These are phyloP conservation scores for Erebia palarica DNA, from an alignment of 2,888 invertebrate genomes.

Conservation along the genomic window DNA sequence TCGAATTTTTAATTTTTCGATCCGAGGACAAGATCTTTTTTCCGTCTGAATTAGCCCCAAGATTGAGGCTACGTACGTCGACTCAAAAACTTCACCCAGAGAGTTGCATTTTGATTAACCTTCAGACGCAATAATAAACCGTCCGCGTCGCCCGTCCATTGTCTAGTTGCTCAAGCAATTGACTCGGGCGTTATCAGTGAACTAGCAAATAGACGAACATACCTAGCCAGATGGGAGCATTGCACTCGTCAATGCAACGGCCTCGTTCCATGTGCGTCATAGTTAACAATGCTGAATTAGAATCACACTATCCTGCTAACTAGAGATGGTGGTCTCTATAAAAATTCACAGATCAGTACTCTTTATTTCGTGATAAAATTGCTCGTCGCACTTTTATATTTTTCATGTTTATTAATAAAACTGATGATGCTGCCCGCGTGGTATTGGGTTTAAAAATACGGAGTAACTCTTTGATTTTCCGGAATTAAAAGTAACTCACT, in stretches of 20 bases:
- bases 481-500: too few relatives aligned
- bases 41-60: too few relatives aligned
- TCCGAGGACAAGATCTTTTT: too few relatives aligned
- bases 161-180: conserved; percentile 22
- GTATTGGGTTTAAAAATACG: too few relatives aligned
- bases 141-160: conserved; percentile 19
- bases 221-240: conserved; percentile 39
- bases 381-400: background rate
- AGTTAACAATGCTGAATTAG: conserved; percentile 40
- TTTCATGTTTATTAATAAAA: background rate
- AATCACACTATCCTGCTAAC: conserved; percentile 25
- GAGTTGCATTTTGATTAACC: conserved; percentile 7
- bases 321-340: background rate
- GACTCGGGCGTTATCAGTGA: conserved; percentile 43
- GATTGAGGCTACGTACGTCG: too few relatives aligned
- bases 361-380: background rate
- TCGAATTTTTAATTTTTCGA: too few relatives aligned
- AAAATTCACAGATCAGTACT: background rate
- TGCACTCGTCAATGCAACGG: conserved; percentile 49
- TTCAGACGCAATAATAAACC: background rate
- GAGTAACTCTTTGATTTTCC: too few relatives aligned
- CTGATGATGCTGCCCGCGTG: too few relatives aligned
- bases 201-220: conserved; percentile 43
- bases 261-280: conserved; percentile 57
- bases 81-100: too few relatives aligned